These are phyloP conservation scores for Aphidius colemani DNA, from an alignment of 2,888 invertebrate species.

Conservation along the genomic window DNA sequence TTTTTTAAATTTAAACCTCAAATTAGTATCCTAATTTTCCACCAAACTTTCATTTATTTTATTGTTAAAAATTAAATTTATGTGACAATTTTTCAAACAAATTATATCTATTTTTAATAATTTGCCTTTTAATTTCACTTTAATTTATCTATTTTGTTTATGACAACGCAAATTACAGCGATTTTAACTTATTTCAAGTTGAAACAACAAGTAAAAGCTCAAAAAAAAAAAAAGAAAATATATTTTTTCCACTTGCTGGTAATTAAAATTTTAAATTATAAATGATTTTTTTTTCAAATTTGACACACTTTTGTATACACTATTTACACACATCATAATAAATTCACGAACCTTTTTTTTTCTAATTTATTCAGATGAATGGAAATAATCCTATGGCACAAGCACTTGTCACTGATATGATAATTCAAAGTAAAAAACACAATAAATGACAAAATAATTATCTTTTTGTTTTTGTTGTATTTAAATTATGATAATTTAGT, in stretches of 20 bases:
- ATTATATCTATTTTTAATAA: neutral
- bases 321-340: too few species aligned
- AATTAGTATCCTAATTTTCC: too few species aligned
- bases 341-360: conserved; percentile 37
- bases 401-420: conserved; percentile 52
- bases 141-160: too few species aligned
- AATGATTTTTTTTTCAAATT: neutral
- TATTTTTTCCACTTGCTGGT: neutral
- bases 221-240: neutral
- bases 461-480: too few species aligned
- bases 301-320: conserved; percentile 10
- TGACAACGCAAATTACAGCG: too few species aligned
- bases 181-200: neutral
- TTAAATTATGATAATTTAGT: neutral
- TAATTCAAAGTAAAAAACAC: conserved; percentile 12
- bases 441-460: neutral
- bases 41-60: too few species aligned
- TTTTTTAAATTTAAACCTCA: neutral
- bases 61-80: neutral
- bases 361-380: conserved; percentile 17
- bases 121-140: too few species aligned
- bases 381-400: conserved; percentile 48
- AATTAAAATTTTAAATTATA: neutral
- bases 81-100: neutral
- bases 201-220: neutral